Evolutionary conservation across 53 echinoderm and acorn worm genomes (phyloP).

Genomic region (Mesocentrotus franciscanus): DNA sequence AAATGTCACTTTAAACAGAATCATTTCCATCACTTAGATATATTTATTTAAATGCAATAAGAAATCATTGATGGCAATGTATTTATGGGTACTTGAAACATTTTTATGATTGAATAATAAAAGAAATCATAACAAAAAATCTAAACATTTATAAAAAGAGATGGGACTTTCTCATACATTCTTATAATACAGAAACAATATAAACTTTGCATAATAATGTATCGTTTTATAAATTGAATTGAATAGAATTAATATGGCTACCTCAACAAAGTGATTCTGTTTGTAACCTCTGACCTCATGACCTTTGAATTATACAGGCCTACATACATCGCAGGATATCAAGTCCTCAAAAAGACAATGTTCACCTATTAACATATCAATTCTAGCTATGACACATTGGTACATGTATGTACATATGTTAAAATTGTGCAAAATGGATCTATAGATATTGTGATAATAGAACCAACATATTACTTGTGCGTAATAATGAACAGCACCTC

Average conservation of each 20-base stretch:
- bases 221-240: background rate
- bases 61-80: background rate
- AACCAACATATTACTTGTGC: background rate
- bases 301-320: background rate
- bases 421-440: background rate
- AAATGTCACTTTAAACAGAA: too few relatives aligned
- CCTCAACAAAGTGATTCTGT: background rate
- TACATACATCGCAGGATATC: too few relatives aligned
- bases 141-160: background rate
- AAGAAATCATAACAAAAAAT: background rate
- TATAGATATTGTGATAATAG: background rate
- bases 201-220: background rate
- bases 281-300: background rate
- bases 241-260: background rate
- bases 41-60: background rate
- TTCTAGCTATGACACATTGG: background rate
- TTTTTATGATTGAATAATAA: background rate
- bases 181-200: background rate
- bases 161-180: background rate
- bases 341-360: too few relatives aligned
- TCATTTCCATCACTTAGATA: background rate
- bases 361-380: too few relatives aligned
- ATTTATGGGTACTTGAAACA: background rate
- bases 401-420: background rate
- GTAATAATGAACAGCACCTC: background rate